Base-by-base conservation (phyloP, 2,113 vertebrate genomes). In the Nothobranchius kuhntae region DNA sequence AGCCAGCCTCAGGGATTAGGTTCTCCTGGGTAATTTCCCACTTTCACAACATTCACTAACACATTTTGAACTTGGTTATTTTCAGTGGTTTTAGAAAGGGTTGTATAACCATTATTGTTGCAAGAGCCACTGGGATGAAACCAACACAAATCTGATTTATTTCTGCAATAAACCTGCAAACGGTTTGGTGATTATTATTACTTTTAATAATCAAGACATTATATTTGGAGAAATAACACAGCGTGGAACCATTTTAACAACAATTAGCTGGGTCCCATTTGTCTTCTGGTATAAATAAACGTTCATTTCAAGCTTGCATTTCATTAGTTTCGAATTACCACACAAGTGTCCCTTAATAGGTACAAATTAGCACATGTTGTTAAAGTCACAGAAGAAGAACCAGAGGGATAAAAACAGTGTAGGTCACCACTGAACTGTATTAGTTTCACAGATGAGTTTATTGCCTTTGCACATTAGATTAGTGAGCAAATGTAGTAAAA, bases 391-490 rank as follows among this genome's bases (percentile, higher is more conserved):
- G 70, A 13, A 54, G 50, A 72, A 45, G 50, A 35, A 67, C 58
- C 61, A 13, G 36, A 21, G 56, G 65, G 47, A 57, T 30, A 47
- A 60, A 21, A 73, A 65, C 26, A 11, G 24, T 45, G 15, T 12
- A 36, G 69, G 81, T 81, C 68, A 72, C 57, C 54, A 56, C 75
- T 65, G 77, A 84, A 90, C 87, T 60, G 61, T 69, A 81, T 87
- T 84, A 85, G 38, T 48, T 72, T 75, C 64, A 35, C 35, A 44
- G 64, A 84, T 75, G 68, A 63, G 60, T 73, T 72, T 86, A 89
- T 89, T 86, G 88, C 86, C 84, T 82, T 80, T 78, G 59, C 74
- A 58, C 65, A 86, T 89, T 85, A 75, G 74, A 88, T 88, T 83
- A 89, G 79, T 38, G 57, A 75, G 71, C 75, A 68, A 84, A 86